These are phyloP conservation scores for Latrodectus elegans DNA, from an alignment of 2,888 invertebrate genomes.

Conservation along the genomic window DNA sequence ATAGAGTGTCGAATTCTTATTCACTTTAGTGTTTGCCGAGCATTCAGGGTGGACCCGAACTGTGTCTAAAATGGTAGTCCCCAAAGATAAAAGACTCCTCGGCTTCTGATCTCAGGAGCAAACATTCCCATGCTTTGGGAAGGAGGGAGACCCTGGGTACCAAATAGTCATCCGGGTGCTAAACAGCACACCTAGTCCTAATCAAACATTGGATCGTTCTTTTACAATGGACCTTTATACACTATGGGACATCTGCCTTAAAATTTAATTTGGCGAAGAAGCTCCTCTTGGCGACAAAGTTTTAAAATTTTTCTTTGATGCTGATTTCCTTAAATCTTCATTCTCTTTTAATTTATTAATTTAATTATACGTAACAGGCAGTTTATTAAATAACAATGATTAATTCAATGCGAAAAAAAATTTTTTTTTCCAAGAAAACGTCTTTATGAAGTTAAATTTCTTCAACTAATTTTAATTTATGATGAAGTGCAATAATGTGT, in stretches of 20 bases:
- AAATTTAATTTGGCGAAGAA: conserved; percentile 56
- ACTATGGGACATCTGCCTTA: conserved; percentile 20
- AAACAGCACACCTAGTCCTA: conserved; percentile 55
- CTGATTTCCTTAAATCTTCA: no score
- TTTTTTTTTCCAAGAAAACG: no score
- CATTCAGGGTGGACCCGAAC: conserved; percentile 22
- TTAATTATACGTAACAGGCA: no score
- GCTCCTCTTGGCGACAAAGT: conserved; percentile 43
- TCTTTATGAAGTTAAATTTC: no score
- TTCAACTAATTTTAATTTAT: no score
- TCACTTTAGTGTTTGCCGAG: conserved; percentile 37
- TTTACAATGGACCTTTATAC: conserved; percentile 15
- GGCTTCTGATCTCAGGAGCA: conserved; percentile 49
- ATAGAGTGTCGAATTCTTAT: conserved; percentile 8
- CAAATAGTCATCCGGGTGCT: conserved; percentile 15
- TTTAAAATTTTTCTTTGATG: no score
- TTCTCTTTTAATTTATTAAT: no score
- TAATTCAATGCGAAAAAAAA: no score
- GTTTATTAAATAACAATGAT: no score
- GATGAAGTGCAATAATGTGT: no score
- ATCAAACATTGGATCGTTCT: conserved; percentile 46
- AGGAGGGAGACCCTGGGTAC: conserved; percentile 7
- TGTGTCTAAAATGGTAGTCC: conserved; percentile 16
- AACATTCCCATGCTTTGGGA: conserved; percentile 36
- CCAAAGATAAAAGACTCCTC: conserved; percentile 29